Evolutionary conservation across 2,888 invertebrate species (phyloP), one percentile per base, ranked within the genome.

Genomic region (Orthosia cruda): DNA sequence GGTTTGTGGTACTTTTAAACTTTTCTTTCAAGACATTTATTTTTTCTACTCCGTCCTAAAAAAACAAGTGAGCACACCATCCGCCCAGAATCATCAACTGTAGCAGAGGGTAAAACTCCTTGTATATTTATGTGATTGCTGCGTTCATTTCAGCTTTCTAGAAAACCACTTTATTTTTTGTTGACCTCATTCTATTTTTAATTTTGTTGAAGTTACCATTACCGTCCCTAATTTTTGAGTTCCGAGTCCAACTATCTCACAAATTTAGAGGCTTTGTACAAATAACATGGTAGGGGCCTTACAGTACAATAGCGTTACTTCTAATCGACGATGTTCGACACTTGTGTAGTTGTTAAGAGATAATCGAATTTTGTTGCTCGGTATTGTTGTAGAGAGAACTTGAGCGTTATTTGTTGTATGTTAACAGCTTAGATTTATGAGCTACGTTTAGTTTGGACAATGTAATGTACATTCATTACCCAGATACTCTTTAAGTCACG

Each of bases 61-160:
- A 88, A 89, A 89, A 90, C 90, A 88, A 89, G 86, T 87, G 77
- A 81, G 80, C 84, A 78, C 73, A 81, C 86, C 85, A 85, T 88
- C 81, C 88, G 73, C 86, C 81, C 83, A 83, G 87, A 88, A 91
- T 90, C 90, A 90, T 91, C 89, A 89, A 91, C 87, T 86, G 83
- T 87, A 82, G 81, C 87, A 76, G 77, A 81, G 80, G 85, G 87
- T 81, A 84, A 71, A 83, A 78, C 80, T 85, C 74, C 80, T 90
- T 91, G 89, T 91, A 91, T 92, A 90, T 90, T 91, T 92, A 89
- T 88, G 87, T 90, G 89, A 91, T 91, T 92, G 91, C 89, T 85
- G 82, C 84, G 87, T 83, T 87, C 84, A 88, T 88, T 90, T 84
- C 87, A 86, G 88, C 86, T 85, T 87, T 82, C 85, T 77, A 81